phyloP scores from a whole-genome alignment of 2,113 vertebrate species.

The Camelus dromedarius region DNA sequence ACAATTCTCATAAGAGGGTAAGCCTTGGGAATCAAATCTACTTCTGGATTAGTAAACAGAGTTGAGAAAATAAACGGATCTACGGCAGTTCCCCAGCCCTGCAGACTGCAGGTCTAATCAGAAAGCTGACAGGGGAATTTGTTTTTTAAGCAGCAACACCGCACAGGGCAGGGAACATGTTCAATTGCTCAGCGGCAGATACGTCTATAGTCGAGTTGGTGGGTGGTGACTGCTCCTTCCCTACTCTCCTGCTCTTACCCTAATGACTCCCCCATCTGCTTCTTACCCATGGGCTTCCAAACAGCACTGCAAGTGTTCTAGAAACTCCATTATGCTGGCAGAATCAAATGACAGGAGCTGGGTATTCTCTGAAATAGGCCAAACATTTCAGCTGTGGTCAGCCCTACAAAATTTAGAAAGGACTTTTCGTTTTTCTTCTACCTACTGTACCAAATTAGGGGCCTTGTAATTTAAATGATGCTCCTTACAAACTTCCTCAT shows the following conservation, averaged over 20 bases:
- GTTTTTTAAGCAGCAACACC: neutral
- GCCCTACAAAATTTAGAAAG: conserved; percentile 45
- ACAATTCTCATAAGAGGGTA: neutral
- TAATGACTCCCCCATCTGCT: conserved; percentile 73
- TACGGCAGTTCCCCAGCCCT: neutral
- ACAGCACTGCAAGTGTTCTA: conserved; percentile 24
- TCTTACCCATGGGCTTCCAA: conserved; percentile 56
- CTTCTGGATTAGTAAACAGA: neutral
- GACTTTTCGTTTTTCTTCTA: conserved; percentile 63
- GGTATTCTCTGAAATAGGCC: conserved; percentile 45
- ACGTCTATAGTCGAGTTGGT: neutral
- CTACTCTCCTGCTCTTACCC: neutral
- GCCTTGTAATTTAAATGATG: conserved; percentile 70
- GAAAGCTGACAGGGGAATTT: neutral
- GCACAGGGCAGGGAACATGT: neutral
- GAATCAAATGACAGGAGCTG: conserved; percentile 42
- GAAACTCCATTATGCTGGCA: conserved; percentile 58
- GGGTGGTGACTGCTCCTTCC: neutral
- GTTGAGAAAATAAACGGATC: neutral
- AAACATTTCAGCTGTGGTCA: conserved; percentile 4
- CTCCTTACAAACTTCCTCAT: conserved; percentile 67
- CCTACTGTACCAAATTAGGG: conserved; percentile 61
- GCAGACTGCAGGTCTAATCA: neutral
- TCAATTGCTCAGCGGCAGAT: neutral
- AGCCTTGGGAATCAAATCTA: neutral